Base-by-base conservation (phyloP, 2,888 invertebrate genomes). In the Aleiodes alternator region DNA sequence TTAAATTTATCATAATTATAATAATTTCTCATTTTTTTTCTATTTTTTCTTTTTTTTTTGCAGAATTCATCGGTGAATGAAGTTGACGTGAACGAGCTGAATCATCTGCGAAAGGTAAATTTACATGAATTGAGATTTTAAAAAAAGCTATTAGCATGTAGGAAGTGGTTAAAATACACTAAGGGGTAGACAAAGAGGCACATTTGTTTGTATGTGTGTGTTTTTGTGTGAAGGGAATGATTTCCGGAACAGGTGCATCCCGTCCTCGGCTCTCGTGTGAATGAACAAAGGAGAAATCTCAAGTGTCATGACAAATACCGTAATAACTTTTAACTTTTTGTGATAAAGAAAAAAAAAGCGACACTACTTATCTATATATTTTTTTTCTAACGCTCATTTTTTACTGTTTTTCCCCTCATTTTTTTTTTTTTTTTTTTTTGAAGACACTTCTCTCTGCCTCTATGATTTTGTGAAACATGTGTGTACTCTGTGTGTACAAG, bases 21-120 rank as follows among this genome's bases (percentile, higher is more conserved):
- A 43, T 43, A 43, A 43, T 43, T 34, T 34, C 34, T 43, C 43
- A 9, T 43, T 43, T 7, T 11, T 11, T 43, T 43, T 7, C 3
- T 11, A 2, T 23, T 23, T 23, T 23, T 23, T 23, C 2, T 43
- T 8, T 0, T 9, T 43, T 72, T 12, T 64, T n/a, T 51, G 5
- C 34, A 68, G 68, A 29, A 11, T 29, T 53, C 78, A 70, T 74
- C 77, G 5, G 77, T 80, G 57, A 71, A 76, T 14, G 38, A 78
- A 23, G 55, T 76, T 68, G 84, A 84, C 29, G 68, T 72, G 43
- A 81, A 77, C 43, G 87, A 87, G 72, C 57, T 87, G 78, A 84
- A 87, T 56, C 84, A 82, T 72, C 84, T 88, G 8, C 86, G 86
- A 73, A 87, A 85, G 82, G 87, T 87, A 80, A 84, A 53, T 57